Base-by-base conservation (phyloP, 2,888 invertebrate species). In the Sinotaia quadrata region DNA sequence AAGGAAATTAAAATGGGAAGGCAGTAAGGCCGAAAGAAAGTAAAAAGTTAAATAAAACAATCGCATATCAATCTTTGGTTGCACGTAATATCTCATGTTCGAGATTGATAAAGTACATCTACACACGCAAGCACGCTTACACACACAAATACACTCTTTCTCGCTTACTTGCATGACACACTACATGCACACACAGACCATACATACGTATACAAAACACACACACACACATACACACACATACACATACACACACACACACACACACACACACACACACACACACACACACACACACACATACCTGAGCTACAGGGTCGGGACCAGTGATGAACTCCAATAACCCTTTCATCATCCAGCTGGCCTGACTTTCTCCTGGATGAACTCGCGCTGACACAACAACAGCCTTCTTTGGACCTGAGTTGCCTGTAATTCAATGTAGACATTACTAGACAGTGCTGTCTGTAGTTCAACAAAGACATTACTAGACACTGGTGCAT, bases 261-360 rank as follows among this genome's bases (percentile, higher is more conserved):
- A 41, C 41, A 18, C 8, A 8, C 41, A 41, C 10, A 41, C 8
- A 41, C 41, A 41, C 8, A 41, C 41, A 41, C 18, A 41, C 8
- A 41, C 41, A 8, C 8, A 41, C 8, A 41, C 18, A 18, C 8
- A 41, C 8, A 41, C 41, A 41, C 41, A 27, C 10, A 41, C 59
- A 34, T 54, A 85, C 86, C 77, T 78, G 77, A 15, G 87, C 87
- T 15, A 75, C 77, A 2, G 78, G 73, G 59, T 83, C 76, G 0
- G 76, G 65, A 4, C 85, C 78, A 1, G 86, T 84, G 52, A 87
- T 74, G 75, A 78, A 87, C 63, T 86, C 84, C 33, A 87, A 68
- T 8, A 87, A 71, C 0, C 87, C 87, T 69, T 82, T 84, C 85
- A 87, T 85, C 85, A 87, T 85, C 85, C 87, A 87, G 71, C 85